A percentile compares a stretch with the other conserved stretches of the same genome.
These are phyloP conservation scores for Drosophila repletoides DNA, from an alignment of 1,140 invertebrate genomes.

Conservation along the genomic window DNA sequence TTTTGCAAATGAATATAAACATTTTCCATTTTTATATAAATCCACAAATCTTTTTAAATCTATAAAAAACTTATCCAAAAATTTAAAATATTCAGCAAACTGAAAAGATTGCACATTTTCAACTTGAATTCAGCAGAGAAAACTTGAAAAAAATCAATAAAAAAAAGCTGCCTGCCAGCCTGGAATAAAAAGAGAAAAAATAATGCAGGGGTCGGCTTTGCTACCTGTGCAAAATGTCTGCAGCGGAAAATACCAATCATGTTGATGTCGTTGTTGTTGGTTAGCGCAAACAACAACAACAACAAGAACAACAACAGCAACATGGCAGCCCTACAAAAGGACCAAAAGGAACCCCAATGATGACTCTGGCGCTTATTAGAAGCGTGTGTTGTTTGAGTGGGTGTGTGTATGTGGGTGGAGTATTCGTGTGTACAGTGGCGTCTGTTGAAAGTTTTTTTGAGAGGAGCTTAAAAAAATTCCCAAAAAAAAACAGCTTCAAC, in stretches of 20 bases:
- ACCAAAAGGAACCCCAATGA: conserved; percentile 35
- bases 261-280: conserved; percentile 60
- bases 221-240: conserved; percentile 69
- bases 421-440: neutral
- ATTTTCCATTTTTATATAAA: no score
- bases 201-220: conserved; percentile 54
- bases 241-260: conserved; percentile 80
- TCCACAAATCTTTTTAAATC: neutral
- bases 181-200: conserved; percentile 32
- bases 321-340: conserved; percentile 33
- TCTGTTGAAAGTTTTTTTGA: no score
- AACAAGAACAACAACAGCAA: conserved; percentile 15
- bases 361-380: conserved; percentile 62
- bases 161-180: conserved; percentile 20
- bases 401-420: conserved; percentile 15
- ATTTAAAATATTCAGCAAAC: no score
- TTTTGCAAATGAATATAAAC: no score
- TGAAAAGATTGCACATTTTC: conserved; percentile 15
- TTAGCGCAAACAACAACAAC: conserved; percentile 45
- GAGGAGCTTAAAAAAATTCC: no score
- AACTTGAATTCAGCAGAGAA: conserved; percentile 32
- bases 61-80: neutral
- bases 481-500: no score
- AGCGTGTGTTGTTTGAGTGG: conserved; percentile 32
- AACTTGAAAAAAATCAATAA: conserved; percentile 21